Evolutionary conservation across 2,888 invertebrate species (phyloP), one percentile per base, ranked within the genome.

Genomic region (Myathropa florea): DNA sequence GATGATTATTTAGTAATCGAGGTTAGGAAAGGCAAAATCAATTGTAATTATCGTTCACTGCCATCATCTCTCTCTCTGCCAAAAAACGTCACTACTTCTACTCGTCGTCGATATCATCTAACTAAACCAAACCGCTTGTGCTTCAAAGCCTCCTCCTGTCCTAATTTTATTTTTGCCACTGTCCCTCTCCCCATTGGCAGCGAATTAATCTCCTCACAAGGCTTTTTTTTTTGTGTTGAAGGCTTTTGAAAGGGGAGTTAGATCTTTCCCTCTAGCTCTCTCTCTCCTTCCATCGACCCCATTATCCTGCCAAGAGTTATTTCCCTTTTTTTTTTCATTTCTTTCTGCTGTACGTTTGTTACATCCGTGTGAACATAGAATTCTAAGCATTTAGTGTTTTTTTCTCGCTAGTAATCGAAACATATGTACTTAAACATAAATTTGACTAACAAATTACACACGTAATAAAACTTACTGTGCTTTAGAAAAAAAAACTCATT

Each of bases 1-100:
- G 90, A 92, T 89, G 91, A 92, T 89, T 91, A 91, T 90, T 92
- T 93, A 90, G 91, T 93, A 90, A 89, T 93, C 88, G 91, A 93
- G 93, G 93, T 93, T 92, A 92, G 93, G 89, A 81, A 67, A 64
- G 61, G 39, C 68, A 73, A 46, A 46, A 73, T 30, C 46, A 81
- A 73, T 53, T 75, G 55, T 36, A 70, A 73, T 88, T 39, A 24
- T 71, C 63, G 79, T 76, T 72, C 61, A 76, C 67, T 76, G 57
- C 46, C 67, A 68, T 28, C 60, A 18, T 60, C 39, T 53, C 53
- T 57, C 30, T 46, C n/a, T n/a, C 57, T 57, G 28, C 46, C 75
- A 46, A n/a, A n/a, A n/a, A 39, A 39, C 26, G 33, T 36, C 36
- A 68, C 63, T 23, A 80, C 61, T 70, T 67, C 71, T 65, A 36